Evolutionary conservation across 2,113 vertebrate genomes (phyloP).

Genomic region (Piprites chloris): DNA sequence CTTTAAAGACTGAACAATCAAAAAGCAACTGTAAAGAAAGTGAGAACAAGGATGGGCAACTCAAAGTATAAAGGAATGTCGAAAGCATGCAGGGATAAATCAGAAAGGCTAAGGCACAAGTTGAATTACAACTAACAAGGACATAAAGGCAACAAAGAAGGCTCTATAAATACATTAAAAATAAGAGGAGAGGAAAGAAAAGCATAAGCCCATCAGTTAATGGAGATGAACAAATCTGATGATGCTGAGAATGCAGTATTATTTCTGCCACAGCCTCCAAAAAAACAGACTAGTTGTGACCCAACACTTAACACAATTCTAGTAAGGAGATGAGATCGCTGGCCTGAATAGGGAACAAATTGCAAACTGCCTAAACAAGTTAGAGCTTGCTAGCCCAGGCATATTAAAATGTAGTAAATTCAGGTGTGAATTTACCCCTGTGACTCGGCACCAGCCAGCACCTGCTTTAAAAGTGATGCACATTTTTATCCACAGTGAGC

Average conservation of each 20-base stretch:
- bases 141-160: constrained; percentile 8
- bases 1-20: constrained; percentile 32
- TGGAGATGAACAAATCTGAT: not conserved
- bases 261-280: not conserved
- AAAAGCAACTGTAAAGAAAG: not conserved
- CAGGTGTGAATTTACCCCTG: not conserved
- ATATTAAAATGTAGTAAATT: not conserved
- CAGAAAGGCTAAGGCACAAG: not conserved
- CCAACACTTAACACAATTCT: not conserved
- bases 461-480: not conserved
- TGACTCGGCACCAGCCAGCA: not conserved
- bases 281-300: not conserved
- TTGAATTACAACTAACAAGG: constrained; percentile 33
- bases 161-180: constrained; percentile 41
- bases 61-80: constrained; percentile 2
- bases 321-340: not conserved
- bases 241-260: not conserved
- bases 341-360: not conserved
- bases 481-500: not conserved
- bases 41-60: constrained; percentile 14
- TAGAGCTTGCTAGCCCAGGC: not conserved
- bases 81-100: constrained; percentile 17
- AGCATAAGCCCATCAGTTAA: not conserved
- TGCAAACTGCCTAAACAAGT: not conserved
- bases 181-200: not conserved